Conservation (phyloP, 2,113 vertebrate species). For the Thunnus maccoyii region DNA sequence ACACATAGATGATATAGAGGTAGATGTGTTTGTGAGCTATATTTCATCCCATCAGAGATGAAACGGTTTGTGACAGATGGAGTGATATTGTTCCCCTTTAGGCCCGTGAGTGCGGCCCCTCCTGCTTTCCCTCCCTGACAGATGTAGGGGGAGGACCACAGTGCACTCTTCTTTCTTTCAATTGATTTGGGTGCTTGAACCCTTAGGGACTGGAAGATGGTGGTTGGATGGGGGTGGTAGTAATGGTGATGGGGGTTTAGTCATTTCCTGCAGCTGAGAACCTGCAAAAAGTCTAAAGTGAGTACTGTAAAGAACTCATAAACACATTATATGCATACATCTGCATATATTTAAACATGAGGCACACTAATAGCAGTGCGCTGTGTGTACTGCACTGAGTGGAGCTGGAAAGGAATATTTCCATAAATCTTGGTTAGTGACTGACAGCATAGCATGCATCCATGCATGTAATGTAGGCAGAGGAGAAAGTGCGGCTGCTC, state of each 20-base stretch:
- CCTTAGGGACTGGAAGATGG: constrained; percentile 77
- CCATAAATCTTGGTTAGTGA: constrained; percentile 77
- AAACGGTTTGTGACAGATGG: constrained; percentile 87
- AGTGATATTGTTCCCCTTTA: constrained; percentile 83
- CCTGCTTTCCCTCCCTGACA: constrained; percentile 83
- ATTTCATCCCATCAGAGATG: constrained; percentile 83
- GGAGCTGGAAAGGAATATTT: constrained; percentile 54
- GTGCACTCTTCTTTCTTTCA: constrained; percentile 84
- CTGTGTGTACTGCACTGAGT: constrained; percentile 14
- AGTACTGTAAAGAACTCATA: constrained; percentile 57
- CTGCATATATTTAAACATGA: constrained; percentile 61
- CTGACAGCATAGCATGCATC: constrained; percentile 63
- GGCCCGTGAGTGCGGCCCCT: constrained; percentile 77
- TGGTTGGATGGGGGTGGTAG: constrained; percentile 61
- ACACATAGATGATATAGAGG: constrained; percentile 69
- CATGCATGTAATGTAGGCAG: constrained; percentile 73
- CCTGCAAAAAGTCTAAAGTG: constrained; percentile 52
- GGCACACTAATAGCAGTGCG: constrained; percentile 16
- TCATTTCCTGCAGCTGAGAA: constrained; percentile 77
- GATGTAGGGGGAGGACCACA: constrained; percentile 86
- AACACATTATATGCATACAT: constrained; percentile 64
- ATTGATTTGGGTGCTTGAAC: constrained; percentile 87
- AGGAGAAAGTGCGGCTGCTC: constrained; percentile 55
- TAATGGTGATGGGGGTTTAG: constrained; percentile 65
- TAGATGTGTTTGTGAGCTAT: constrained; percentile 78